phyloP scores from a whole-genome alignment of 2,797 vertebrate genomes.

The Falco peregrinus region DNA sequence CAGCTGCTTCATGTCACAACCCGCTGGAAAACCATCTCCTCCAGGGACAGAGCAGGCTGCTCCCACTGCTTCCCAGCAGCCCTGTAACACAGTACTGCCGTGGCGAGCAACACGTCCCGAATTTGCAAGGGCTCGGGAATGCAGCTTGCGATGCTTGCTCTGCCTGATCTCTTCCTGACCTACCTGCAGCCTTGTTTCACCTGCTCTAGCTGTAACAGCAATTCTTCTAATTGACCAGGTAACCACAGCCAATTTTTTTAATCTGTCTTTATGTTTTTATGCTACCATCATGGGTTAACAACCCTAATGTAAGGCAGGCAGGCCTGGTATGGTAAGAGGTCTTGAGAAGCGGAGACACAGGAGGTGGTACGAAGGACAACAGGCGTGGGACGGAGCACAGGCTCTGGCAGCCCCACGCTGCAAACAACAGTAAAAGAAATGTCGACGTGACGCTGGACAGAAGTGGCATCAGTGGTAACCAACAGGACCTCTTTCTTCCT shows the following conservation, averaged over 20 bases:
- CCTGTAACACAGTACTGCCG: fast-evolving
- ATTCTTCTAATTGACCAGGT: not conserved
- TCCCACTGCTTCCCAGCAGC: not conserved
- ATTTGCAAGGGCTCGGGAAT: not conserved
- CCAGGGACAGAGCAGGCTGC: not conserved
- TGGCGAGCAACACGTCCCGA: not conserved
- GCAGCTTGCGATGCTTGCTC: not conserved
- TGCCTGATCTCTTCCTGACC: not conserved
- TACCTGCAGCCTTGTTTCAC: not conserved
- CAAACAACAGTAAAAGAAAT: not conserved
- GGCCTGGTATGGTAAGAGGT: not conserved
- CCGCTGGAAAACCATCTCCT: not conserved
- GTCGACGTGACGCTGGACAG: not conserved
- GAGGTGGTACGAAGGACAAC: not conserved
- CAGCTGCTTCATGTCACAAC: not conserved
- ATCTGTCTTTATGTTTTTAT: not conserved
- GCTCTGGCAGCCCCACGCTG: not conserved
- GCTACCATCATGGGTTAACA: not conserved
- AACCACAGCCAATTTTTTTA: not conserved
- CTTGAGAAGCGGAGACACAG: not conserved
- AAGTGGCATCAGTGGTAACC: not conserved
- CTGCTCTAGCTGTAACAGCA: not conserved
- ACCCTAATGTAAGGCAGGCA: not conserved
- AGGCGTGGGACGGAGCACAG: not conserved
- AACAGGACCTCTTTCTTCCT: not conserved